These are phyloP conservation scores for Apus apus DNA, from an alignment of 2,113 vertebrate species.

Conservation along the genomic window DNA sequence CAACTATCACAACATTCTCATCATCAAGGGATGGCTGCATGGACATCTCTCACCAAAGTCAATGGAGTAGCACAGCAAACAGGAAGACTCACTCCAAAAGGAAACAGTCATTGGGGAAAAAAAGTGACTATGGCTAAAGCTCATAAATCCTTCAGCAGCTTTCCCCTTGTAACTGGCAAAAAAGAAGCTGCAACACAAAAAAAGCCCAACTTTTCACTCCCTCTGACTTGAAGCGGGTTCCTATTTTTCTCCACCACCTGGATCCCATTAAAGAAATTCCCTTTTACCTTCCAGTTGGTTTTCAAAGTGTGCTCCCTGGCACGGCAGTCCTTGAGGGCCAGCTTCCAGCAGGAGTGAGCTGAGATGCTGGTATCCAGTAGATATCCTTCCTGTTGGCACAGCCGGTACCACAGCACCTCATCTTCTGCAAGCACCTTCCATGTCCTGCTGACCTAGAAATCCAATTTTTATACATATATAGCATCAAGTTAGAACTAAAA, in stretches of 20 bases:
- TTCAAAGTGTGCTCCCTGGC: conserved; percentile 81
- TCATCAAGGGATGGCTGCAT: background rate
- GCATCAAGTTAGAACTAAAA: background rate
- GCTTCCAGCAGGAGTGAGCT: conserved; percentile 90
- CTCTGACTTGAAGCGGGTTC: background rate
- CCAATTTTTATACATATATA: background rate
- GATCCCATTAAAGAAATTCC: background rate
- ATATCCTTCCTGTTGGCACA: conserved; percentile 88
- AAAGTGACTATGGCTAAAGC: background rate
- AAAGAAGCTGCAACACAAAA: background rate
- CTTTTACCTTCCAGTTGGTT: conserved; percentile 93
- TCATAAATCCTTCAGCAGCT: background rate
- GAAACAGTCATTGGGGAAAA: background rate
- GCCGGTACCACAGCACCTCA: conserved; percentile 87
- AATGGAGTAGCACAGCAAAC: background rate
- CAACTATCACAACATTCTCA: background rate
- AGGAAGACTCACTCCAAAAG: background rate
- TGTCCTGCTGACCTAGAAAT: conserved; percentile 88
- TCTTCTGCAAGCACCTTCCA: conserved; percentile 94
- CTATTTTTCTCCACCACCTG: background rate
- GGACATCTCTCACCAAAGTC: background rate
- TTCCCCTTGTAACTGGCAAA: background rate
- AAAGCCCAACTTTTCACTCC: background rate
- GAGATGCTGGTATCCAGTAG: conserved; percentile 79
- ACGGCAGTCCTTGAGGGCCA: conserved; percentile 83